Evolutionary conservation across 2,797 vertebrate species (phyloP).

Genomic region (Oceanodroma leucorhoa): DNA sequence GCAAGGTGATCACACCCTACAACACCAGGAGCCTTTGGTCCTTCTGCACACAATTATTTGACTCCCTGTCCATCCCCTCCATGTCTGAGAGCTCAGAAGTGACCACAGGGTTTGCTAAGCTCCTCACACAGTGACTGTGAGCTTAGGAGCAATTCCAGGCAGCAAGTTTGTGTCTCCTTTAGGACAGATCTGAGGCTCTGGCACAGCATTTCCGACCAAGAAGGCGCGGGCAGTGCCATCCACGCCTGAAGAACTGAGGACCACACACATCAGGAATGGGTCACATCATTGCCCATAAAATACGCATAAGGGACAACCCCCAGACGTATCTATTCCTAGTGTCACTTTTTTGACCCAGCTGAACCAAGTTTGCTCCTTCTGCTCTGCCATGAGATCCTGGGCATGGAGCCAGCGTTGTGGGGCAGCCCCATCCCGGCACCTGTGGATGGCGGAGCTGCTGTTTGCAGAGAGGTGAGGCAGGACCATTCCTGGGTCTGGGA

Average conservation of each 20-base stretch:
- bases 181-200: not conserved
- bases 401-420: not conserved
- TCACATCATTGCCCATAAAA: not conserved
- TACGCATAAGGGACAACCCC: accelerated
- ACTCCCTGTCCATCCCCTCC: not conserved
- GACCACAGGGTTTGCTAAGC: not conserved
- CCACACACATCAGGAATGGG: accelerated
- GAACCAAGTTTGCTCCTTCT: not conserved
- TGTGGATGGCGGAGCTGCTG: not conserved
- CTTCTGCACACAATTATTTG: not conserved
- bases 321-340: not conserved
- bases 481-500: accelerated
- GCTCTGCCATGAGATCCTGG: not conserved
- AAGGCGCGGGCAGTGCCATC: not conserved
- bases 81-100: not conserved
- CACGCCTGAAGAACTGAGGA: not conserved
- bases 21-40: not conserved
- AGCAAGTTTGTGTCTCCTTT: not conserved
- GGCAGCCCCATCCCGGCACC: accelerated
- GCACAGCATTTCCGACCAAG: not conserved
- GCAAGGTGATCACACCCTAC: not conserved
- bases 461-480: not conserved
- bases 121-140: not conserved
- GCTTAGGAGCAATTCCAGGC: not conserved
- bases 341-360: not conserved